Percentiles rank a stretch among this genome's conserved stretches.
Conservation (phyloP, 2,113 vertebrate genomes). For the Thermophis baileyi region DNA sequence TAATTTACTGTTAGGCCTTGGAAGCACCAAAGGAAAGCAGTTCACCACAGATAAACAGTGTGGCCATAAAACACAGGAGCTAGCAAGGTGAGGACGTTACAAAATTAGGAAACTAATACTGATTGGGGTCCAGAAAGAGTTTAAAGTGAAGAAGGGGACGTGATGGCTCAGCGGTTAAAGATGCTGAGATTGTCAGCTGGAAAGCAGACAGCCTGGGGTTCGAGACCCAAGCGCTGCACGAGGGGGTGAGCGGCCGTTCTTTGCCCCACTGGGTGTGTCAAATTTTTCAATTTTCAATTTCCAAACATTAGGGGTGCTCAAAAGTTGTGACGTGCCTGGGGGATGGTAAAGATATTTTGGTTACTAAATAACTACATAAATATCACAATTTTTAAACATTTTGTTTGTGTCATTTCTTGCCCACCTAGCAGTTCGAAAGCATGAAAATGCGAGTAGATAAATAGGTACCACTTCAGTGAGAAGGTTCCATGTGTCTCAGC, state of each 20-base stretch:
- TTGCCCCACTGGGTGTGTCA: no score
- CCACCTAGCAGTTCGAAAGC: not conserved
- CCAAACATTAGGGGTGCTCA: no score
- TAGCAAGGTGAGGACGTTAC: not conserved
- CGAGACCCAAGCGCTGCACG: rapidly evolving
- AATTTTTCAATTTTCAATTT: no score
- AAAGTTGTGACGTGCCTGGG: no score
- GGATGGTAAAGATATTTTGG: no score
- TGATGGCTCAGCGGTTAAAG: not conserved
- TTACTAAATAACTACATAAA: no score
- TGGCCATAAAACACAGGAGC: not conserved
- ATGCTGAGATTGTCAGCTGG: no score
- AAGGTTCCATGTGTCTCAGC: not conserved
- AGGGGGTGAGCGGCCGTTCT: not conserved
- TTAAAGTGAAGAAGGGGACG: not conserved
- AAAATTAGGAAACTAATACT: not conserved
- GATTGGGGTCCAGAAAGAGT: rapidly evolving
- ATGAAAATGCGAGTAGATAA: not conserved
- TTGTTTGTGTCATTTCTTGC: no score
- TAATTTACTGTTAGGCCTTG: constrained; percentile 12
- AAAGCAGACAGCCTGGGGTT: not conserved
- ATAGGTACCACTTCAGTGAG: not conserved
- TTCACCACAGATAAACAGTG: not conserved
- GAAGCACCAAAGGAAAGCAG: constrained; percentile 1
- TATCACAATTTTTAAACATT: no score